These are phyloP conservation scores for Octodonta nipae DNA, from an alignment of 2,888 invertebrate species.

Conservation along the genomic window DNA sequence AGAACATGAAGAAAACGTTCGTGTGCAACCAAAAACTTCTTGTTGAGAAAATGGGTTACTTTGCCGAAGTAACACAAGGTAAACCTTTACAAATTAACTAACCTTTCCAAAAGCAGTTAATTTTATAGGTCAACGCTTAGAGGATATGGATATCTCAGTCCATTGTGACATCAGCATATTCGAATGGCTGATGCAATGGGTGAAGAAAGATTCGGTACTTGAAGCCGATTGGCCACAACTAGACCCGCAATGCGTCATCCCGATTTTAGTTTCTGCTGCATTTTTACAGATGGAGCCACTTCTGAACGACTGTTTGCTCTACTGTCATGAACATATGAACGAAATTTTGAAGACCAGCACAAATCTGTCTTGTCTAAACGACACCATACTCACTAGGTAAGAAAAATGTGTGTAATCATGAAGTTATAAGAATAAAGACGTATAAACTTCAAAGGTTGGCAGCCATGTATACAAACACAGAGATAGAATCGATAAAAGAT, in stretches of 20 bases:
- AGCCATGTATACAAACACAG: slow-evolving; percentile 75
- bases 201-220: slow-evolving; percentile 59
- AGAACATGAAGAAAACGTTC: slow-evolving; percentile 79
- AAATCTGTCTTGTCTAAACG: slow-evolving; percentile 79
- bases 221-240: slow-evolving; percentile 55
- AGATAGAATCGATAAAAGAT: slow-evolving; percentile 72
- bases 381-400: slow-evolving; percentile 51
- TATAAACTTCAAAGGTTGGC: slow-evolving; percentile 47
- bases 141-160: slow-evolving; percentile 72
- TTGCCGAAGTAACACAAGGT: slow-evolving; percentile 74
- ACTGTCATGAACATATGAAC: slow-evolving; percentile 74
- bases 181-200: slow-evolving; percentile 93
- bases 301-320: slow-evolving; percentile 71
- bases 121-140: slow-evolving; percentile 24
- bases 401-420: background rate
- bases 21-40: slow-evolving; percentile 74
- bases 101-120: too few species aligned
- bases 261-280: slow-evolving; percentile 85
- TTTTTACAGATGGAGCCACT: slow-evolving; percentile 90
- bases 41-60: slow-evolving; percentile 88
- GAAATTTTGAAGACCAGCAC: slow-evolving; percentile 76
- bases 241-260: slow-evolving; percentile 76
- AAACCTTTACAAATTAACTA: slow-evolving; percentile 7
- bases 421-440: background rate
- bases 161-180: slow-evolving; percentile 93